Conservation (phyloP, 2,113 vertebrate species). For the Archocentrus centrarchus region DNA sequence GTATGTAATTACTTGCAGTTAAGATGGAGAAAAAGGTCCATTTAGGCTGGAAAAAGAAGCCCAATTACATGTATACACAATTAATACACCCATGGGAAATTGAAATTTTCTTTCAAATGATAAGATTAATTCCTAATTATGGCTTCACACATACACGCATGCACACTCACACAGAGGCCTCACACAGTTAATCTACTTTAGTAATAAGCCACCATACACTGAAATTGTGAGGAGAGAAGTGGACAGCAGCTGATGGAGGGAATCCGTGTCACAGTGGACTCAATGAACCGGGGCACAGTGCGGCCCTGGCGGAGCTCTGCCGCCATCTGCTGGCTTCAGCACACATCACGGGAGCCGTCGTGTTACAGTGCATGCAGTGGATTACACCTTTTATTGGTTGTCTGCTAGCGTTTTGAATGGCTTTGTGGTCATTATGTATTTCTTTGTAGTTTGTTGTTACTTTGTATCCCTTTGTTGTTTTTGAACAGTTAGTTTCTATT, state of each 20-base stretch:
- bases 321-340: constrained; percentile 61
- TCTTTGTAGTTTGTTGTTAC: neutral
- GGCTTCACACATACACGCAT: constrained; percentile 24
- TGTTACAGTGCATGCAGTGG: too few relatives aligned
- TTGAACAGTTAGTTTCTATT: neutral
- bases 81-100: constrained; percentile 75
- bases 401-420: neutral
- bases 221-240: constrained; percentile 56
- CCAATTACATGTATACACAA: constrained; percentile 74
- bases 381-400: neutral
- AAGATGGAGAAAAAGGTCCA: constrained; percentile 47
- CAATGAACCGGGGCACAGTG: constrained; percentile 55
- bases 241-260: constrained; percentile 70
- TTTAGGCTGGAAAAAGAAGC: constrained; percentile 57
- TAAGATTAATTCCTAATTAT: constrained; percentile 77
- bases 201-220: constrained; percentile 41
- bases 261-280: constrained; percentile 72
- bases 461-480: neutral
- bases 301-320: constrained; percentile 22
- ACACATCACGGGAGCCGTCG: neutral
- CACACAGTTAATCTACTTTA: constrained; percentile 60
- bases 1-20: constrained; percentile 60
- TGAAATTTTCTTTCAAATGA: constrained; percentile 73
- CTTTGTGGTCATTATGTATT: neutral
- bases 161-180: constrained; percentile 18